Evolutionary conservation across 2,888 invertebrate species (phyloP).

Genomic region (Dasypogon diadema): DNA sequence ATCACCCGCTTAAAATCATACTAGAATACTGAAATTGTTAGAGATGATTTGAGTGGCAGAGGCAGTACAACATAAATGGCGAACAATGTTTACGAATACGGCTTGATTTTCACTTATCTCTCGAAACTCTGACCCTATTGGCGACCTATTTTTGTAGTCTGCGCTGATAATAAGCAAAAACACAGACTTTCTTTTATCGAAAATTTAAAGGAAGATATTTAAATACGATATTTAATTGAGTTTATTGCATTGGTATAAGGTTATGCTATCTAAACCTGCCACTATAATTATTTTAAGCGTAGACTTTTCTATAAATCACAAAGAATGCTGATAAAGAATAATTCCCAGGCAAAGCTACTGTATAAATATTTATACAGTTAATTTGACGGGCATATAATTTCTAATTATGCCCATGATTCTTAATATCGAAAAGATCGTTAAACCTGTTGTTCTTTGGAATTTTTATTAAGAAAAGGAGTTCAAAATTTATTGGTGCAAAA

Average conservation of each 20-base stretch:
- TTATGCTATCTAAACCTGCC: too few species aligned
- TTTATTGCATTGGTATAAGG: too few species aligned
- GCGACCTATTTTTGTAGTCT: conserved; percentile 51
- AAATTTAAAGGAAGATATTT: neutral
- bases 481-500: too few species aligned
- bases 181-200: neutral
- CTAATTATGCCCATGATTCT: too few species aligned
- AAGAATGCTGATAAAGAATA: neutral
- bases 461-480: too few species aligned
- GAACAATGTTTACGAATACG: conserved; percentile 35
- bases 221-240: neutral
- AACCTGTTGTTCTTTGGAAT: too few species aligned
- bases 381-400: too few species aligned
- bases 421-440: neutral
- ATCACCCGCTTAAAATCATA: conserved; percentile 27
- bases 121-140: conserved; percentile 54
- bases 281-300: neutral
- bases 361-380: conserved; percentile 20
- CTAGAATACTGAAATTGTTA: conserved; percentile 30
- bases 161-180: conserved; percentile 35
- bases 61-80: neutral
- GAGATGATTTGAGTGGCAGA: conserved; percentile 23
- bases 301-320: conserved; percentile 23
- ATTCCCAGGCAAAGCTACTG: conserved; percentile 18
- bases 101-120: conserved; percentile 47